Evolutionary conservation across 2,113 vertebrate species (phyloP).

Genomic region (Callopanchax toddi): DNA sequence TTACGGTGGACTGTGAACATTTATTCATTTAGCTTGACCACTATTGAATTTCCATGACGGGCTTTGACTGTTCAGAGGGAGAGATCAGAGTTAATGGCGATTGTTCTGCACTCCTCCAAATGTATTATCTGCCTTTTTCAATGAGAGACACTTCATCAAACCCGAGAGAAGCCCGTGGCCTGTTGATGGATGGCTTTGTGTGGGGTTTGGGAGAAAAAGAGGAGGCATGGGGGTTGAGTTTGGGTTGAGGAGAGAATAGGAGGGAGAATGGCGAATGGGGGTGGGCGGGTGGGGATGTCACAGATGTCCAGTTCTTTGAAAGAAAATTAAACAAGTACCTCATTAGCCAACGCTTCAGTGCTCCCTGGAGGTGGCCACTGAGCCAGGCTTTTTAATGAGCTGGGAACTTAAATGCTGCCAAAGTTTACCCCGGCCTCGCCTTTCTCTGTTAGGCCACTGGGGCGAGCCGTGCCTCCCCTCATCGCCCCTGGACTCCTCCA

Average conservation of each 20-base stretch:
- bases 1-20: conserved; percentile 94
- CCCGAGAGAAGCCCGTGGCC: conserved; percentile 92
- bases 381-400: conserved; percentile 98
- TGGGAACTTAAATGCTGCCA: conserved; percentile 97
- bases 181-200: conserved; percentile 98
- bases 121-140: conserved; percentile 99
- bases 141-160: conserved; percentile 99
- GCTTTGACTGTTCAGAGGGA: conserved; percentile 89
- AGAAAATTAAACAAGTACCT: conserved; percentile 99
- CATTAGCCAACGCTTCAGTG: conserved; percentile 98
- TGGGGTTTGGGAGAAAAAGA: conserved; percentile 84
- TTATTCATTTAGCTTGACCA: conserved; percentile 97
- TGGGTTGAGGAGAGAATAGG: conserved; percentile 52
- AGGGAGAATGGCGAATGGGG: conserved; percentile 31
- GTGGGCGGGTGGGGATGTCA: conserved; percentile 86
- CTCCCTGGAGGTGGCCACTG: conserved; percentile 96
- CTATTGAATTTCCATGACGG: conserved; percentile 99
- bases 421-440: conserved; percentile 93
- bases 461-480: conserved; percentile 83
- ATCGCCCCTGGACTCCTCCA: conserved; percentile 35
- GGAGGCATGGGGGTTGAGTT: conserved; percentile 66
- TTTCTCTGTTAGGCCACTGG: conserved; percentile 84
- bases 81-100: conserved; percentile 97
- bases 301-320: conserved; percentile 99
- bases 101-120: conserved; percentile 97